phyloP scores from a whole-genome alignment of 2,113 vertebrate species.

The Sorex fumeus region DNA sequence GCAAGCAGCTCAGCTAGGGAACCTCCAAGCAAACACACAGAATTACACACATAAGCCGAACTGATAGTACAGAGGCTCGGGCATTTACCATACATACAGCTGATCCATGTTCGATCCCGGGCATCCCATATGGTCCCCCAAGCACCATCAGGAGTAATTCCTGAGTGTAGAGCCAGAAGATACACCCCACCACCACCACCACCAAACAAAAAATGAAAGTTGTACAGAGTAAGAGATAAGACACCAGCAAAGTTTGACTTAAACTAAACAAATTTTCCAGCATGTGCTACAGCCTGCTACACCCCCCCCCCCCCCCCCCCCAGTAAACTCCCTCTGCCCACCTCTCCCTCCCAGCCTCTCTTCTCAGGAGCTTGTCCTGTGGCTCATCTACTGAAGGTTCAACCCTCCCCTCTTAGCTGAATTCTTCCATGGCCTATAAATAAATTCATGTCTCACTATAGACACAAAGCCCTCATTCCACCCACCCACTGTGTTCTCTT shows the following conservation, averaged over 20 bases:
- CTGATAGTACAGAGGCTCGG: too few relatives aligned
- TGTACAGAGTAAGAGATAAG: neutral
- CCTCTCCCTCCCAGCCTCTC: too few relatives aligned
- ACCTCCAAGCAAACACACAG: neutral
- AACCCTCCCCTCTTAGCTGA: neutral
- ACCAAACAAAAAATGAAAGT: neutral
- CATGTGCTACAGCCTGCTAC: neutral
- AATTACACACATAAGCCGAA: neutral
- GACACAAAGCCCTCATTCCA: too few relatives aligned
- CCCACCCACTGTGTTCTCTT: neutral
- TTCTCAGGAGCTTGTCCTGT: neutral
- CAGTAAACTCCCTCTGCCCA: neutral
- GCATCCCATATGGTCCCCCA: too few relatives aligned
- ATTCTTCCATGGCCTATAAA: conserved; percentile 37
- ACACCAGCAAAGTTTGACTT: neutral
- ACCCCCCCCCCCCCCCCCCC: too few relatives aligned
- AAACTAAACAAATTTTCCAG: conserved; percentile 29
- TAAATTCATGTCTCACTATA: neutral
- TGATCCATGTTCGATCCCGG: too few relatives aligned
- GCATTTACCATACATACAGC: too few relatives aligned
- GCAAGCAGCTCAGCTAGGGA: neutral
- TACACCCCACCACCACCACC: neutral
- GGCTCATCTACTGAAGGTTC: neutral
- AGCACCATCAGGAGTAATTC: too few relatives aligned
- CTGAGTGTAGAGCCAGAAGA: too few relatives aligned